Evolutionary conservation across 92 coral and sea anemone species (phyloP).

Genomic region (Zoanthus gigantus): DNA sequence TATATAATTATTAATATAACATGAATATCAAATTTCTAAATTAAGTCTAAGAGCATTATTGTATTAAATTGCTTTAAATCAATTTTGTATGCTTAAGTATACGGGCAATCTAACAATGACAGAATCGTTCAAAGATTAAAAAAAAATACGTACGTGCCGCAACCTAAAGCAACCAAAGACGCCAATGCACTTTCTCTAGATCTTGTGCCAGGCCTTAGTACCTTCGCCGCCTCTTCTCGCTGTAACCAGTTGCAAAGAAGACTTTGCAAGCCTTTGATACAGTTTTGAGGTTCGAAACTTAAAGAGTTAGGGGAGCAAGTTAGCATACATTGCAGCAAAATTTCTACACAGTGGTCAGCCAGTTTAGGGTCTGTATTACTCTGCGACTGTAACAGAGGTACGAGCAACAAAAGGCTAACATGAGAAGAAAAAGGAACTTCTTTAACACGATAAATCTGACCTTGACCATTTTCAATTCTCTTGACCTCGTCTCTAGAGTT

Average conservation of each 20-base stretch:
- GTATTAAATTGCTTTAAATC: too few species aligned
- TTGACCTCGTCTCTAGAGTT: conserved; percentile 9
- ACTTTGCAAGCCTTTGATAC: conserved; percentile 80
- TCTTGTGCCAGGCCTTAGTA: conserved; percentile 24
- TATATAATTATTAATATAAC: too few species aligned
- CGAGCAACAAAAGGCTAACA: conserved; percentile 84
- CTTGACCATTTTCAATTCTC: conserved; percentile 27
- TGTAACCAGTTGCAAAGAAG: conserved; percentile 86
- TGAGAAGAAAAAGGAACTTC: conserved; percentile 89
- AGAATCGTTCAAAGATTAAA: too few species aligned
- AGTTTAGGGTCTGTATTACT: conserved; percentile 84
- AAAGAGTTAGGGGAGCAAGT: conserved; percentile 88
- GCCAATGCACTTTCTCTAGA: conserved; percentile 73
- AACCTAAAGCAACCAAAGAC: conserved; percentile 88
- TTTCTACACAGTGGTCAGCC: conserved; percentile 80
- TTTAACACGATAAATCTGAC: conserved; percentile 34
- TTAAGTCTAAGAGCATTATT: too few species aligned
- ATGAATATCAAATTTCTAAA: too few species aligned
- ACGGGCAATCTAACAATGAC: too few species aligned
- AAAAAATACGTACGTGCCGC: conserved; percentile 84
- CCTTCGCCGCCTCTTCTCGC: conserved; percentile 27
- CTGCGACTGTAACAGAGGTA: conserved; percentile 95
- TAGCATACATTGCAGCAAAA: conserved; percentile 82
- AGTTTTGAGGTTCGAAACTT: conserved; percentile 77
- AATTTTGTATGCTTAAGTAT: too few species aligned